Evolutionary conservation across 2,797 vertebrate genomes (phyloP), one percentile per base, ranked within the genome.

Genomic region (Sandelia bainsii): DNA sequence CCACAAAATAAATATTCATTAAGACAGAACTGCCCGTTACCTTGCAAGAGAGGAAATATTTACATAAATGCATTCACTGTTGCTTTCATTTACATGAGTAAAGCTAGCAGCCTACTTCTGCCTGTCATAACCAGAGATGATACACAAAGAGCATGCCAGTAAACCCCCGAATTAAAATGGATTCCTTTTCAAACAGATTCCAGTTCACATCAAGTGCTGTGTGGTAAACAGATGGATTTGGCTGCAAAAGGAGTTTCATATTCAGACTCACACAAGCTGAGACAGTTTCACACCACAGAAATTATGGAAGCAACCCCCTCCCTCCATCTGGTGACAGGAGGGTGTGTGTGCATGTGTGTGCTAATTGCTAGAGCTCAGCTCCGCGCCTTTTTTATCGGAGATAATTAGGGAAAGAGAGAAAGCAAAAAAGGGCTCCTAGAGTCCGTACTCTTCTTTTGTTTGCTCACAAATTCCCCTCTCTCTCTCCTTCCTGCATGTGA

Each of bases 381-480:
- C 84, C 77, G 77, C 64, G 87, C 70, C 79, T 82, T 87, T 91
- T 92, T 92, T 72, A 88, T 91, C 82, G 80, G 70, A 70, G 65
- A 87, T 91, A 92, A 94, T 94, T 91, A 88, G 72, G 79, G 56
- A 72, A 68, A 75, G 74, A 50, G 67, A 87, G 70, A 69, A 79
- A 83, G 69, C 83, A 79, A 87, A 63, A 85, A 75, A 63, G 60
- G 86, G 81, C 83, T 84, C 75, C 75, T 82, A 72, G 81, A 85
- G 67, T 82, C 72, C 39, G 22, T 66, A 78, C 72, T 84, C 71
- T 62, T 66, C 73, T 80, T 69, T 52, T 83, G 81, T 88, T 84
- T 80, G 82, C 76, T 86, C 70, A 72, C 42, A 66, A 75, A 78
- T 65, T 73, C 67, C n/a, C 32, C 32, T 34, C 68, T 70, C 69